These are phyloP conservation scores for Oreohelix idahoensis DNA, from an alignment of 1,140 invertebrate genomes.

Conservation along the genomic window DNA sequence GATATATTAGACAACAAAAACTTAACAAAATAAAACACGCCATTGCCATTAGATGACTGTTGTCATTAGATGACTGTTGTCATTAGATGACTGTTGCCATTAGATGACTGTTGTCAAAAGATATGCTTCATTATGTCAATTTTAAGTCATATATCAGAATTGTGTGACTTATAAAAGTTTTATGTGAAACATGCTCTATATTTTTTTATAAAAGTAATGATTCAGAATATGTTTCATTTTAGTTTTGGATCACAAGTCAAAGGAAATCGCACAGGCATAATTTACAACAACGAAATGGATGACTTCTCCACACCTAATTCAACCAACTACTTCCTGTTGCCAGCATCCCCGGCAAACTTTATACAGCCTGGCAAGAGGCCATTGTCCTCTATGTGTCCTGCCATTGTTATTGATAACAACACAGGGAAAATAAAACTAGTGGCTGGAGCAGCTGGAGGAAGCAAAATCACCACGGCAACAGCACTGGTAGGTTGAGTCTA, in stretches of 20 bases:
- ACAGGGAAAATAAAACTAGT: slow-evolving; percentile 83
- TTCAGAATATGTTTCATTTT: no score
- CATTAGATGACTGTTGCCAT: no score
- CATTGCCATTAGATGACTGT: no score
- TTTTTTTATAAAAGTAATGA: no score
- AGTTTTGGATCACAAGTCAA: slow-evolving; percentile 72
- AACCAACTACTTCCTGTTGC: slow-evolving; percentile 84
- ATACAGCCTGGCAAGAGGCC: slow-evolving; percentile 87
- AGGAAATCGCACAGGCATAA: slow-evolving; percentile 85
- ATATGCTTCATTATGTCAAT: no score
- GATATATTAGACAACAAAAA: no score
- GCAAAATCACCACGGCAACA: slow-evolving; percentile 81
- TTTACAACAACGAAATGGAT: slow-evolving; percentile 96
- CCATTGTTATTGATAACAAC: slow-evolving; percentile 82
- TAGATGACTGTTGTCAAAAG: no score
- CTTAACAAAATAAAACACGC: no score
- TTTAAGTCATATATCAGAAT: no score
- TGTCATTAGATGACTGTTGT: no score
- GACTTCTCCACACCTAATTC: slow-evolving; percentile 88
- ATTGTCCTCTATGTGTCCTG: slow-evolving; percentile 92
- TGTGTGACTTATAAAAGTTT: no score
- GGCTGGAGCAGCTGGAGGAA: slow-evolving; percentile 92
- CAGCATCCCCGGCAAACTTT: slow-evolving; percentile 84
- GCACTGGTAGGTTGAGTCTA: not conserved
- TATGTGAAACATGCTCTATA: no score